phyloP scores from a whole-genome alignment of 2,888 invertebrate genomes.

The Malacosoma neustria region DNA sequence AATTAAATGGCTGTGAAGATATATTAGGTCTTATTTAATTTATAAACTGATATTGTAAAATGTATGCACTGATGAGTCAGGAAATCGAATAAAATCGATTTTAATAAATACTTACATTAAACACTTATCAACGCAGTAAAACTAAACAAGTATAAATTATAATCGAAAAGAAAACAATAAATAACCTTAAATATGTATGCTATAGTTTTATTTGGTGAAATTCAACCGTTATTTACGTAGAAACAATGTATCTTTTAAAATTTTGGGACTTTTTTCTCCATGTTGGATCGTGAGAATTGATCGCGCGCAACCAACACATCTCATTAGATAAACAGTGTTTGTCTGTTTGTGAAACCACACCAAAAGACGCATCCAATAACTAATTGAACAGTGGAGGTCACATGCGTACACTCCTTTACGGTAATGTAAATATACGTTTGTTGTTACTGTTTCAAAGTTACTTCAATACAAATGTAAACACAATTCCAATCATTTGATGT shows the following conservation, averaged over 20 bases:
- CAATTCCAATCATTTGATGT: too few species aligned
- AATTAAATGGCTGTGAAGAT: too few species aligned
- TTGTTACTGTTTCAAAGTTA: neutral
- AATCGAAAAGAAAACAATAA: too few species aligned
- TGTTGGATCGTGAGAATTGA: slow-evolving; percentile 63
- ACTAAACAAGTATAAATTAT: too few species aligned
- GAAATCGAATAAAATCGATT: too few species aligned
- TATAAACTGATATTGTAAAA: too few species aligned
- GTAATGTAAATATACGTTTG: neutral
- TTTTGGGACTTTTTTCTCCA: slow-evolving; percentile 46
- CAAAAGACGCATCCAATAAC: slow-evolving; percentile 16
- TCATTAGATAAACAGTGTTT: slow-evolving; percentile 62
- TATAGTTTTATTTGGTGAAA: slow-evolving; percentile 43
- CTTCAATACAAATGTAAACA: neutral
- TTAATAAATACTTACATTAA: too few species aligned
- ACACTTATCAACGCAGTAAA: too few species aligned
- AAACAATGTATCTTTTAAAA: slow-evolving; percentile 64
- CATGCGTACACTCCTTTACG: neutral
- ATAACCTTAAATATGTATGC: too few species aligned
- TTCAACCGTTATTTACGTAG: slow-evolving; percentile 60
- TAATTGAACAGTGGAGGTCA: neutral
- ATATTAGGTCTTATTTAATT: too few species aligned
- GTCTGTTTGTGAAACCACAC: slow-evolving; percentile 33
- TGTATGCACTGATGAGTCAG: too few species aligned
- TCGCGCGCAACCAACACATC: slow-evolving; percentile 52